phyloP scores from a whole-genome alignment of 2,888 invertebrate species.

The Anarsia innoxiella region DNA sequence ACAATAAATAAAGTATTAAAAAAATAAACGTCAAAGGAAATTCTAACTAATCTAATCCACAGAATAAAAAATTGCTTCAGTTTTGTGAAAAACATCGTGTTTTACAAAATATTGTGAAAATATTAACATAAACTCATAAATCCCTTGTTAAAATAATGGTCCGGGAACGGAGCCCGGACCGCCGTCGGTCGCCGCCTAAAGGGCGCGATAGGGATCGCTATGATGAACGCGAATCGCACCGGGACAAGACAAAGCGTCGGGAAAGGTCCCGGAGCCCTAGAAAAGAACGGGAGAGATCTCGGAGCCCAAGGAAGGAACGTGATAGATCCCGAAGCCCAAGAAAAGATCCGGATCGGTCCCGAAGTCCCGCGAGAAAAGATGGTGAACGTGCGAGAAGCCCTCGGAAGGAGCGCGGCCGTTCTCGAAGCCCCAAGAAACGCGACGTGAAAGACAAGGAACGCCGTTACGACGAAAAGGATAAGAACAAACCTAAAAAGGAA shows the following conservation, averaged over 20 bases:
- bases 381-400: too few relatives aligned
- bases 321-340: constrained; percentile 44
- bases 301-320: constrained; percentile 52
- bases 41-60: too few relatives aligned
- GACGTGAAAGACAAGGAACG: constrained; percentile 51
- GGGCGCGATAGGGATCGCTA: constrained; percentile 59
- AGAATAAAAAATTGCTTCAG: too few relatives aligned
- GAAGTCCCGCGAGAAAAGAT: background rate
- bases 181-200: constrained; percentile 59
- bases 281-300: constrained; percentile 45
- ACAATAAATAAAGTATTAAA: too few relatives aligned
- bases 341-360: too few relatives aligned
- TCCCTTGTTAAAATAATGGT: constrained; percentile 44
- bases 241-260: constrained; percentile 57
- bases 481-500: constrained; percentile 50
- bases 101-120: too few relatives aligned
- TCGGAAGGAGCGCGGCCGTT: constrained; percentile 38
- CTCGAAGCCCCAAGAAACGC: constrained; percentile 58
- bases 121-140: too few relatives aligned
- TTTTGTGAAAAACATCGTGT: too few relatives aligned
- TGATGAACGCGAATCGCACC: constrained; percentile 57
- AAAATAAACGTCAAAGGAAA: too few relatives aligned
- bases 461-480: constrained; percentile 60
- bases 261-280: constrained; percentile 54
- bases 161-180: constrained; percentile 57